Base-by-base conservation (phyloP, 2,797 vertebrate genomes). In the Anisognathus igniventris region DNA sequence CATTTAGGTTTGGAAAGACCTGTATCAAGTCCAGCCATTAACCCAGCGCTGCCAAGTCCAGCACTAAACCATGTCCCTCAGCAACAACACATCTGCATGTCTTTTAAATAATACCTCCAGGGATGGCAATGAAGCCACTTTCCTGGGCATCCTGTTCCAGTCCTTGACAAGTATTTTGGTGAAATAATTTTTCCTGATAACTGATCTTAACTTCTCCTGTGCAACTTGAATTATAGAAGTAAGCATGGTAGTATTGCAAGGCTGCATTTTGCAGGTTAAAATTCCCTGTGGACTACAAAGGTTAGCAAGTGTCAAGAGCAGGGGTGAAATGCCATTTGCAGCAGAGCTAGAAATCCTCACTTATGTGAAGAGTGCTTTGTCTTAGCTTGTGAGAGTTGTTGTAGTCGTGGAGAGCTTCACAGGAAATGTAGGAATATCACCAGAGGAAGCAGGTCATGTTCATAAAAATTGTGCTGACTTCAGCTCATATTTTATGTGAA, bases 301-400 rank as follows among this genome's bases (percentile, higher is more conserved):
- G 44, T 45, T 24, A 64, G 30, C 19, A 61, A 71, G 30, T 2
- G 2, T 73, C 17, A n/a, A 35, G 45, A 50, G 28, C 2, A 1
- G 12, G 14, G 21, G 6, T 81, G 58, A 39, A 81, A 51, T 67
- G 61, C 22, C 54, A 16, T 57, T 88, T 77, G 50, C 39, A 40
- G 42, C 39, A 44, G 47, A 77, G 39, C 33, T 86, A 9, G 72
- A 74, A 81, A 40, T 50, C n/a, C 35, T 73, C 27, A 7, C 24
- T 64, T 27, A 5, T 0, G 1, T 3, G 3, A 30, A 23, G n/a
- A 53, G 28, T 21, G 7, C 8, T 5, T 28, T 10, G 10, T 65
- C 35, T 65, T 86, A 58, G 42, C n/a, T 80, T 1, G 0, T 17
- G 21, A 54, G 33, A 76, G 14, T 31, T 18, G 21, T 40, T 61